These are phyloP conservation scores for Sebastes diaconus DNA, from an alignment of 2,797 vertebrate genomes.

Conservation along the genomic window DNA sequence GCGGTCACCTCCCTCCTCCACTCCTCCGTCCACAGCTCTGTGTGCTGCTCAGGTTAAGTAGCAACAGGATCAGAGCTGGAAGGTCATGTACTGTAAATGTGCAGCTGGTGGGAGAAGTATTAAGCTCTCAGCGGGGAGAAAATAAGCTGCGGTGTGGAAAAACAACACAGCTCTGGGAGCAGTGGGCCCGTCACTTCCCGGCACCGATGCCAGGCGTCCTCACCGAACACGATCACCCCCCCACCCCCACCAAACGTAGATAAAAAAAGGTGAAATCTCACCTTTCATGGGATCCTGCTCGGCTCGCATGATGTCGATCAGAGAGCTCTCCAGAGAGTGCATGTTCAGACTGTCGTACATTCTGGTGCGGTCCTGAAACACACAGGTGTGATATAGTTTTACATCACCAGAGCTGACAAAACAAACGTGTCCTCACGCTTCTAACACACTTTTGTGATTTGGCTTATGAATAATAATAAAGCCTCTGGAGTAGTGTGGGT, in stretches of 20 bases:
- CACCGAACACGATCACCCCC: constrained; percentile 11
- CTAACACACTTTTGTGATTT: constrained; percentile 38
- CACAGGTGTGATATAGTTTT: constrained; percentile 15
- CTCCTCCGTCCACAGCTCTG: background rate
- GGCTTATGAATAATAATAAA: constrained; percentile 42
- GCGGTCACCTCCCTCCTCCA: background rate
- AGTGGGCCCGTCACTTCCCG: constrained; percentile 8
- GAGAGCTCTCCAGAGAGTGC: constrained; percentile 98
- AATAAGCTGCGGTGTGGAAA: constrained; percentile 62
- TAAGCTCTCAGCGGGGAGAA: constrained; percentile 68
- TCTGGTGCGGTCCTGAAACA: constrained; percentile 92
- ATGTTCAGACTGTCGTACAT: constrained; percentile 99
- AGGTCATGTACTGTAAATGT: constrained; percentile 59
- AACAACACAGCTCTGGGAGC: constrained; percentile 54
- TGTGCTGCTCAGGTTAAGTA: constrained; percentile 53
- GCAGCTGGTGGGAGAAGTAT: constrained; percentile 67
- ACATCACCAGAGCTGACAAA: background rate
- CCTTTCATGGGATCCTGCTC: constrained; percentile 99
- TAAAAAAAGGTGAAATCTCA: constrained; percentile 72
- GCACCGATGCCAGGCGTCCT: background rate
- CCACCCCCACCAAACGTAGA: background rate
- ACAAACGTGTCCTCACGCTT: constrained; percentile 29
- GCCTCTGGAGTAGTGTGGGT: constrained; percentile 19
- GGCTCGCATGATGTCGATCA: constrained; percentile 99
- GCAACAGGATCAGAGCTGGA: constrained; percentile 60